Conservation (phyloP, 2,888 invertebrate species). For the Andrena minutula region DNA sequence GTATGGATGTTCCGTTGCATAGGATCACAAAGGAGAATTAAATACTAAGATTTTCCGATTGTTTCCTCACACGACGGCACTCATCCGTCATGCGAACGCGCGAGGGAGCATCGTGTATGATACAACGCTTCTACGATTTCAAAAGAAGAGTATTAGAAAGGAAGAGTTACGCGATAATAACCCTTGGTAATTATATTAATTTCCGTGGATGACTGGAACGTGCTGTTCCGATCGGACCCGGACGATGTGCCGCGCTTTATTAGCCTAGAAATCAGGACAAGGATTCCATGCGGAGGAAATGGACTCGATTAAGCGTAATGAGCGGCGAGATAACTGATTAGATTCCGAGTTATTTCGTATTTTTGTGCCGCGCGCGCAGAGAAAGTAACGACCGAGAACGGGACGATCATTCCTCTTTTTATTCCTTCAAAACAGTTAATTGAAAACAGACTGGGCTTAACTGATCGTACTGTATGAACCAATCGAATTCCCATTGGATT, state of each 20-base stretch:
- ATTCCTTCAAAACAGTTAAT: conserved; percentile 6
- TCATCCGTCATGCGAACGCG: conserved; percentile 31
- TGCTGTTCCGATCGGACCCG: not conserved
- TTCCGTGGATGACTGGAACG: conserved; percentile 16
- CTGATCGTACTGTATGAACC: conserved; percentile 16
- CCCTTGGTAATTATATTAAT: conserved; percentile 27
- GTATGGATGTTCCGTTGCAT: conserved; percentile 13
- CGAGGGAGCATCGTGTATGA: not conserved
- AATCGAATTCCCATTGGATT: conserved; percentile 50
- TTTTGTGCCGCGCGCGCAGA: not conserved
- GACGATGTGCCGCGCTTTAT: not conserved
- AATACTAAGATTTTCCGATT: conserved; percentile 56
- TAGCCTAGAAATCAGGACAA: not conserved
- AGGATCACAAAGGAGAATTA: conserved; percentile 31
- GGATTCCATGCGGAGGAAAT: conserved; percentile 21
- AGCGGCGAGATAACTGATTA: conserved; percentile 36
- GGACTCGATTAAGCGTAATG: conserved; percentile 31
- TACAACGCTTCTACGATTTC: conserved; percentile 36
- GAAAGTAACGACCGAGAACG: conserved; percentile 37
- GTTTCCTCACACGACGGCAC: conserved; percentile 55
- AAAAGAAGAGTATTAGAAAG: conserved; percentile 36
- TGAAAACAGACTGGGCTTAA: not conserved
- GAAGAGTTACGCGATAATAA: conserved; percentile 29
- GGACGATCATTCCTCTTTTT: conserved; percentile 28
- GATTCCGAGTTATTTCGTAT: conserved; percentile 18